Conservation (phyloP, 2,888 invertebrate species). For the Aelia acuminata region DNA sequence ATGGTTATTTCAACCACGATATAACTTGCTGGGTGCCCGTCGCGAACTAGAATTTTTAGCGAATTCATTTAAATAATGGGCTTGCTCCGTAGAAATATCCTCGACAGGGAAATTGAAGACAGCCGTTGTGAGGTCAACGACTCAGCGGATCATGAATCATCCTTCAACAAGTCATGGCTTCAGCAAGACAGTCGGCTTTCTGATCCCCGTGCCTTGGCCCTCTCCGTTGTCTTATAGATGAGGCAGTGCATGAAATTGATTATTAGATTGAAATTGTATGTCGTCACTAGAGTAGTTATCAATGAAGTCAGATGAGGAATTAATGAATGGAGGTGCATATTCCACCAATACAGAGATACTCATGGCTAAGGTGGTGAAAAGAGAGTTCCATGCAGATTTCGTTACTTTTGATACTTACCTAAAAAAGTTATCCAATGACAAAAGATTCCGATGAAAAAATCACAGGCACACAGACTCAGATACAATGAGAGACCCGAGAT, state of each 20-base stretch:
- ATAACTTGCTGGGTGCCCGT: background rate
- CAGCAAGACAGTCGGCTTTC: conserved; percentile 1
- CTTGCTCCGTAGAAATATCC: background rate
- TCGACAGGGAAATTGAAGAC: background rate
- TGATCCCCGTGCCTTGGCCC: too few species aligned
- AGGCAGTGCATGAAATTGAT: background rate
- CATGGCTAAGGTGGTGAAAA: background rate
- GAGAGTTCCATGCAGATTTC: background rate
- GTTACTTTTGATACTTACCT: background rate
- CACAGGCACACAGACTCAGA: background rate
- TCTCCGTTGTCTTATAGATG: background rate
- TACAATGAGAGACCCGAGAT: background rate
- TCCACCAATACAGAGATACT: too few species aligned
- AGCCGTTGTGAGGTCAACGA: background rate
- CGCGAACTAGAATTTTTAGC: background rate
- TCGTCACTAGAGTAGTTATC: background rate
- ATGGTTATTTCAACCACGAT: background rate
- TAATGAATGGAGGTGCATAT: background rate
- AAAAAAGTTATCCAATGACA: background rate
- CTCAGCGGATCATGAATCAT: conserved; percentile 12
- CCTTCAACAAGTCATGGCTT: conserved; percentile 9
- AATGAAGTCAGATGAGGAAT: background rate
- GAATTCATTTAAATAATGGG: background rate
- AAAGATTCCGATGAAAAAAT: background rate
- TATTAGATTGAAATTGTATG: background rate